Percentiles rank a stretch among this genome's conserved stretches.
phyloP scores from a whole-genome alignment of 2,797 vertebrate species.

The Scomberomorus guttatus region DNA sequence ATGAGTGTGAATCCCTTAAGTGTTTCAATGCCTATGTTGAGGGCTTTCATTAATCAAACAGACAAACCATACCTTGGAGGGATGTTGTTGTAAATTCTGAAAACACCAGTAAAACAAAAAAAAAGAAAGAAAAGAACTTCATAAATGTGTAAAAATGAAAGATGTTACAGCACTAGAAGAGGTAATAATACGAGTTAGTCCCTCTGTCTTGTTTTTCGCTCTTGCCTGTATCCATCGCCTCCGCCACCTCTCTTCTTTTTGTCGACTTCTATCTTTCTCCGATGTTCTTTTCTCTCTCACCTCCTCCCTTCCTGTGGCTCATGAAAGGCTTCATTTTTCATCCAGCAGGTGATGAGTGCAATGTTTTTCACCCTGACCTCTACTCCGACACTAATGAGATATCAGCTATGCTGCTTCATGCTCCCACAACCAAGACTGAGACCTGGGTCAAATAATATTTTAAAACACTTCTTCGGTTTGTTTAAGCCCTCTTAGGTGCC shows the following conservation, averaged over 20 bases:
- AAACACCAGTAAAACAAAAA: slow-evolving; percentile 59
- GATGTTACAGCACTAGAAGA: slow-evolving; percentile 34
- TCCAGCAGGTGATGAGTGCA: slow-evolving; percentile 71
- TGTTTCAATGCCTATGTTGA: slow-evolving; percentile 67
- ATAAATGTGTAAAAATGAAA: slow-evolving; percentile 60
- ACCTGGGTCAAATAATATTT: slow-evolving; percentile 54
- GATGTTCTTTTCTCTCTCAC: slow-evolving; percentile 46
- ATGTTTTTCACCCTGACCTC: slow-evolving; percentile 75
- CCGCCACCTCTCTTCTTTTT: slow-evolving; percentile 20
- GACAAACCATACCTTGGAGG: slow-evolving; percentile 70
- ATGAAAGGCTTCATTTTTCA: slow-evolving; percentile 75
- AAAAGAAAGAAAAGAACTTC: slow-evolving; percentile 12
- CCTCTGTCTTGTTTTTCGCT: slow-evolving; percentile 41
- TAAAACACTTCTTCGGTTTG: slow-evolving; percentile 34
- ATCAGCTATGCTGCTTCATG: slow-evolving; percentile 67
- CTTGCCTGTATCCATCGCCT: slow-evolving; percentile 28
- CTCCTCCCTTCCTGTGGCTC: slow-evolving; percentile 48
- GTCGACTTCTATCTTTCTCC: slow-evolving; percentile 22
- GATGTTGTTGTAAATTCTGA: slow-evolving; percentile 28
- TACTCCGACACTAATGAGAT: slow-evolving; percentile 68
- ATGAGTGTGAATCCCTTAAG: slow-evolving; percentile 73
- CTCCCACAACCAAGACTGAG: slow-evolving; percentile 32
- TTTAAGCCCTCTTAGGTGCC: neutral
- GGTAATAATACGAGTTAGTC: slow-evolving; percentile 45
- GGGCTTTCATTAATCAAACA: slow-evolving; percentile 80